Conservation (phyloP, 2,797 vertebrate species). For the Kryptopterus vitreolus region DNA sequence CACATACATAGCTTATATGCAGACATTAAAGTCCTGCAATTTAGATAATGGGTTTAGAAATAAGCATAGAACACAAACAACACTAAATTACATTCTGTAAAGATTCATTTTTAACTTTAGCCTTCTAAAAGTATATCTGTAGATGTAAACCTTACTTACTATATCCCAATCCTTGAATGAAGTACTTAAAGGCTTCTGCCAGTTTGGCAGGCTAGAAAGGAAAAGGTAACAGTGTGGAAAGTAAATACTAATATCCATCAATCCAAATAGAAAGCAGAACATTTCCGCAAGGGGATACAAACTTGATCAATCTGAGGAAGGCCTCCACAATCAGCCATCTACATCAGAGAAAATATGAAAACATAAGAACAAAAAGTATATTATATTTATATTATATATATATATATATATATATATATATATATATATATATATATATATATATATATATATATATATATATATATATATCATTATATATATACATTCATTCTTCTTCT, state of each 20-base stretch:
- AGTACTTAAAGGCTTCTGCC: slow-evolving; percentile 93
- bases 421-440: no score
- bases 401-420: no score
- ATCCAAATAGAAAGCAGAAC: slow-evolving; percentile 34
- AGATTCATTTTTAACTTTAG: not conserved
- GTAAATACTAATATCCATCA: not conserved
- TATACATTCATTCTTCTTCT: no score
- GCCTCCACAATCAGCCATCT: slow-evolving; percentile 97
- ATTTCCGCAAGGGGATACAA: slow-evolving; percentile 21
- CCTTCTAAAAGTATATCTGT: not conserved
- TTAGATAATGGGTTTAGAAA: not conserved
- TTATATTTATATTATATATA: no score
- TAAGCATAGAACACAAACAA: slow-evolving; percentile 2
- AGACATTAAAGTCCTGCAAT: not conserved
- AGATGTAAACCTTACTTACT: slow-evolving; percentile 75
- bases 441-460: no score
- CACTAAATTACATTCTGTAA: not conserved
- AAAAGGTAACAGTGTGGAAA: slow-evolving; percentile 3
- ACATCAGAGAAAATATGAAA: slow-evolving; percentile 29
- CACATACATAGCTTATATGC: not conserved
- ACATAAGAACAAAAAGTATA: not conserved
- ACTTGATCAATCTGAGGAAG: slow-evolving; percentile 95
- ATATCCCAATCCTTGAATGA: slow-evolving; percentile 95
- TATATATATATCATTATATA: no score
- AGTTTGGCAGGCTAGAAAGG: slow-evolving; percentile 85